Base-by-base conservation (phyloP, 2,797 vertebrate species). In the Orientallactaga sibirica region DNA sequence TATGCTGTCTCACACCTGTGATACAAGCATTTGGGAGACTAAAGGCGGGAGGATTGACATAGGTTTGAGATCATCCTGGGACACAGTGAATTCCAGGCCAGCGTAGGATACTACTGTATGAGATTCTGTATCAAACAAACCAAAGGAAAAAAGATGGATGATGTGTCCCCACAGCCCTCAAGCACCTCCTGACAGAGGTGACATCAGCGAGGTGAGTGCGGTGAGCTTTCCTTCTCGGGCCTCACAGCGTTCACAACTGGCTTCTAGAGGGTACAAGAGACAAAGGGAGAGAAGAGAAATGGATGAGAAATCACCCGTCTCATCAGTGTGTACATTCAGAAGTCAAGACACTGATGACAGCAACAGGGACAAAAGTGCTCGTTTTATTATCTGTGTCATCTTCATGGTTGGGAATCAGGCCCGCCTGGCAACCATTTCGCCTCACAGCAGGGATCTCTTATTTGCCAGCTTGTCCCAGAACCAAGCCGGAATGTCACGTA, bases 151-250 rank as follows among this genome's bases (percentile, higher is more conserved):
- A 43, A 87, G 77, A 74, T 41, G 29, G 14, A 58, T 80, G 71
- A 73, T 11, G 43, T 58, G 9, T 58, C 3, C 25, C 52, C 8
- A 18, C 16, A 43, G 12, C 62, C n/a, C 37, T 61, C 74, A 91
- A 86, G 61, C 79, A 66, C 37, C 86, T 96, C 76, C 41, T 48
- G 85, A 89, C 0, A 86, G 64, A 22, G 52, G 19, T 16, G 33
- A 41, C 27, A 33, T 11, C 48, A 12, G 41, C 20, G 16, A 86
- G 37, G 19, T 33, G 48, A 52, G 2, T 86, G 24, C 15, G 22
- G 52, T 71, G 25, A 20, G 24, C 25, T 91, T 88, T 37, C 25
- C 25, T 80, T 88, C 93, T 96, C 55, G 22, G 84, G 16, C 16
- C 11, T 80, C 55, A 75, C n/a, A 10, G 18, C 10, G 18, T 3